Conservation (phyloP, 1,140 invertebrate genomes). For the Dufourea novaeangliae region DNA sequence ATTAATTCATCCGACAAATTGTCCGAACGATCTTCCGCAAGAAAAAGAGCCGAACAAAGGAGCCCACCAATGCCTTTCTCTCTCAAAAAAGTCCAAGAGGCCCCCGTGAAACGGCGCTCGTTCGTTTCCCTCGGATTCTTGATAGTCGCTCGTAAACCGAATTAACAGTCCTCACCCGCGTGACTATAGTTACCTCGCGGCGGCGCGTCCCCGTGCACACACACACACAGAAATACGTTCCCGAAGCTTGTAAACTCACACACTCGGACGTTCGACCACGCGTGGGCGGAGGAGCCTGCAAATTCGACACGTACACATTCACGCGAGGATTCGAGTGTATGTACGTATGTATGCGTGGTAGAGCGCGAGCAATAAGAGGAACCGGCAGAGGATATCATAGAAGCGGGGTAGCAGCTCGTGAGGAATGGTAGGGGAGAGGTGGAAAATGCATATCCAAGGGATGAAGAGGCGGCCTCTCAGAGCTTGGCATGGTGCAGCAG, state of each 20-base stretch:
- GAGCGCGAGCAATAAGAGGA: constrained; percentile 50
- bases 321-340: not conserved
- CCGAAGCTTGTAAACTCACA: constrained; percentile 27
- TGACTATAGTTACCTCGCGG: constrained; percentile 24
- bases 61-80: too few species aligned
- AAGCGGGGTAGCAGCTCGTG: constrained; percentile 55
- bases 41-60: too few species aligned
- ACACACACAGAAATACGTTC: constrained; percentile 27
- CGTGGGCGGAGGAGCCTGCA: not conserved
- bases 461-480: constrained; percentile 66
- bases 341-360: not conserved
- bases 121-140: constrained; percentile 68
- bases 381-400: constrained; percentile 57
- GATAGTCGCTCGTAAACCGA: constrained; percentile 75
- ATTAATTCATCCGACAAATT: too few species aligned
- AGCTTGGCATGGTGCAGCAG: constrained; percentile 64
- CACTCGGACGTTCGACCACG: not conserved
- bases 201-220: constrained; percentile 13
- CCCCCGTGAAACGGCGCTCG: not conserved
- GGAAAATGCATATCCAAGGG: constrained; percentile 69
- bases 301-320: constrained; percentile 15
- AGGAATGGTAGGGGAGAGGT: constrained; percentile 43
- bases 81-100: too few species aligned
- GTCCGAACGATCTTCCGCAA: too few species aligned
- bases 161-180: constrained; percentile 70